Evolutionary conservation across 2,113 vertebrate species (phyloP).

Genomic region (Xerus inauris): DNA sequence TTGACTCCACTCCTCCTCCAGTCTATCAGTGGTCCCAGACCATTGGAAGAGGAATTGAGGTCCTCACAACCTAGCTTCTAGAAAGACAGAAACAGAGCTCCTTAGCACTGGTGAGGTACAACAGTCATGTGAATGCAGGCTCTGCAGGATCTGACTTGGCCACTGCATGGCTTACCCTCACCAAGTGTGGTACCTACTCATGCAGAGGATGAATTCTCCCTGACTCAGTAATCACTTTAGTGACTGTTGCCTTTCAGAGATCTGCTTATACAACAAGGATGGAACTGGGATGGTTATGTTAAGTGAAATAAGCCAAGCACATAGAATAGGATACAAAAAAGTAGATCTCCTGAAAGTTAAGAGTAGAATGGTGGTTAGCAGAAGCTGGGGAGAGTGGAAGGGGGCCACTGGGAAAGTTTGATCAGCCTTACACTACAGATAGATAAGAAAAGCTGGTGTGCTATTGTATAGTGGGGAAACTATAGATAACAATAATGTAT

Average conservation of each 20-base stretch:
- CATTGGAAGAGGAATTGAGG: not conserved
- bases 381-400: not conserved
- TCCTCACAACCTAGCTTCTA: not conserved
- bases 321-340: not conserved
- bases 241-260: not conserved
- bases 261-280: not conserved
- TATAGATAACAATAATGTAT: not conserved
- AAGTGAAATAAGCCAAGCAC: not conserved
- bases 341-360: not conserved
- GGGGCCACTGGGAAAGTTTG: not conserved
- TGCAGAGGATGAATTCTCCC: not conserved
- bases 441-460: not conserved
- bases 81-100: not conserved
- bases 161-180: rapidly evolving
- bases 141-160: not conserved
- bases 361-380: not conserved
- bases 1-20: too few species aligned
- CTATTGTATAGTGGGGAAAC: not conserved
- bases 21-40: not conserved
- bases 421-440: not conserved
- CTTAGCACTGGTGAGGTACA: not conserved
- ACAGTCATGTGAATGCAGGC: too few species aligned
- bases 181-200: not conserved
- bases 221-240: not conserved
- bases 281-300: not conserved